Evolutionary conservation across 2,888 invertebrate species (phyloP), one percentile per base, ranked within the genome.

Genomic region (Leucophenga maculata): DNA sequence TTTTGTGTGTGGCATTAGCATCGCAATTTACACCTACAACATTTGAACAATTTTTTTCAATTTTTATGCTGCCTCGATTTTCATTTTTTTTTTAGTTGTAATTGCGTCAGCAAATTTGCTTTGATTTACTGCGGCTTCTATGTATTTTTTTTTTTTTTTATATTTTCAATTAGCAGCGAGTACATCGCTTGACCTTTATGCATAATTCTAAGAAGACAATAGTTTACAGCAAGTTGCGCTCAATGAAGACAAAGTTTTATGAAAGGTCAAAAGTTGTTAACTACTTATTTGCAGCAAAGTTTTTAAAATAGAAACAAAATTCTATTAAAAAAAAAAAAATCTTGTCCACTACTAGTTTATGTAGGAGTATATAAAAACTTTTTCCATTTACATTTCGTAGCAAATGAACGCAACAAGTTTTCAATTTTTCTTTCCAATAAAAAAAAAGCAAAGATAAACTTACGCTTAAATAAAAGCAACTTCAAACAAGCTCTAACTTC

Each of bases 401-500:
- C 6, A 57, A 31, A 32, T 13, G 26, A 16, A 26, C 18, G 60
- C 60, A 60, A 60, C 60, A 60, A 60, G 60, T 60, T 60, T 18
- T 39, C 39, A 39, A 39, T 39, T 39, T 39, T 39, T 39, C 8
- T 6, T 39, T 39, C 3, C 39, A 39, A n/a, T n/a, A n/a, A n/a
- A n/a, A n/a, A n/a, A n/a, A n/a, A n/a, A n/a, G n/a, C n/a, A n/a
- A n/a, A 39, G 8, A 39, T 11, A 39, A 39, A 39, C 39, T 39
- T 6, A 39, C 8, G 8, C 26, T 26, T 39, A 39, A 11, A 39
- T 6, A 39, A 39, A 11, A 39, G 8, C 8, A 39, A 39, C 8
- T 3, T 11, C 8, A 8, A 39, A 8, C 39, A 39, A 39, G 9
- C 11, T 39, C 39, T 39, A 39, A 39, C 9, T 11, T 39, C 11